A percentile compares a stretch with the other conserved stretches of the same genome.
Conservation (phyloP, 2,113 vertebrate genomes). For the Anseranas semipalmata region DNA sequence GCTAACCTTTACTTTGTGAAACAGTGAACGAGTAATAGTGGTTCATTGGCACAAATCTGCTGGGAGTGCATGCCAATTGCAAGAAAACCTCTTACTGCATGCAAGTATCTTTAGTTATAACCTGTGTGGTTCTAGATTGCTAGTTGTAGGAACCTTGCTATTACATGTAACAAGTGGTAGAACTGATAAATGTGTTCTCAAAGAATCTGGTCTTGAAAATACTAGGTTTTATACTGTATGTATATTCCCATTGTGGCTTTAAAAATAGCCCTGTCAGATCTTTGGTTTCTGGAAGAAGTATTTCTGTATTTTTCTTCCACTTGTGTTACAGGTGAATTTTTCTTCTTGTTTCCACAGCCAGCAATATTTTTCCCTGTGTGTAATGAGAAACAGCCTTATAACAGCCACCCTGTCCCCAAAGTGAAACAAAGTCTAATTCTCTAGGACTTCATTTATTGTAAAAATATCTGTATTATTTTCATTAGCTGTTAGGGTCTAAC, state of each 20-base stretch:
- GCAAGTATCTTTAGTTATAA: neutral
- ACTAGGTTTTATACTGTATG: neutral
- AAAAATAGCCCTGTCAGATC: neutral
- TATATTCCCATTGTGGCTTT: neutral
- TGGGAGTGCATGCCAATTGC: neutral
- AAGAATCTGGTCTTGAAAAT: neutral
- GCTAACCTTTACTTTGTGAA: neutral
- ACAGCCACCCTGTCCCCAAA: neutral
- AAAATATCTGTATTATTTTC: constrained; percentile 45
- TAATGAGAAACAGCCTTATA: constrained; percentile 8
- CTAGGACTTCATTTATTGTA: constrained; percentile 48
- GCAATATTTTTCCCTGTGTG: neutral
- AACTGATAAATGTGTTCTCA: neutral
- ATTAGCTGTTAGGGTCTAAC: constrained; percentile 39
- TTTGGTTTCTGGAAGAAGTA: neutral
- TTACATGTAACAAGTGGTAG: neutral
- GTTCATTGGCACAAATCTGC: neutral
- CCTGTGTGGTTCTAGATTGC: neutral
- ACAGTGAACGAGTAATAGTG: neutral
- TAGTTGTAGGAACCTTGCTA: neutral
- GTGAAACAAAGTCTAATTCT: constrained; percentile 40
- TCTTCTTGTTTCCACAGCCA: neutral
- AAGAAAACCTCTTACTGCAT: neutral
- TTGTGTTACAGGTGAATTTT: neutral
- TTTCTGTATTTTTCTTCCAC: neutral